Conservation (phyloP, 2,888 invertebrate species). For the Cacoxenus indagator region DNA sequence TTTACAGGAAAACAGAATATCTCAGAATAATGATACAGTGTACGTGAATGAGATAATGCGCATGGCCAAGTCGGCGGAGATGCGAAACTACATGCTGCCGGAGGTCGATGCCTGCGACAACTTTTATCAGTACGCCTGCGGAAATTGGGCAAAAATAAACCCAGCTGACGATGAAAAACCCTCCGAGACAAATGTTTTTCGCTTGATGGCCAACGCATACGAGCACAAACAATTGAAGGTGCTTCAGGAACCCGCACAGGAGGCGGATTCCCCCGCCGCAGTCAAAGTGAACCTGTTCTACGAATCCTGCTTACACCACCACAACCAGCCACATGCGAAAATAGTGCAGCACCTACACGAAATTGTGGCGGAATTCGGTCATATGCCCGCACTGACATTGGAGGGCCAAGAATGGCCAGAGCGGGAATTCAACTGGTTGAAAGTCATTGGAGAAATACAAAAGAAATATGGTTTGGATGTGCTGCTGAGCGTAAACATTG, state of each 20-base stretch:
- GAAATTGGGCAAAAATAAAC: slow-evolving; percentile 63
- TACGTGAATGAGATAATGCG: slow-evolving; percentile 61
- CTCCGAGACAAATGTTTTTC: slow-evolving; percentile 56
- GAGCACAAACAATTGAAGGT: slow-evolving; percentile 55
- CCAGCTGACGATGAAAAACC: slow-evolving; percentile 51
- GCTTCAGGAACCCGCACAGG: slow-evolving; percentile 44
- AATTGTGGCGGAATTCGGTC: slow-evolving; percentile 54
- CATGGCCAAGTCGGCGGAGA: slow-evolving; percentile 60
- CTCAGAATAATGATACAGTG: slow-evolving; percentile 51
- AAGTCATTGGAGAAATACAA: slow-evolving; percentile 56
- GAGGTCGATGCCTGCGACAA: slow-evolving; percentile 59
- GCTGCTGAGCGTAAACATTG: slow-evolving; percentile 49
- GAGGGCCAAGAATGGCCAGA: slow-evolving; percentile 39
- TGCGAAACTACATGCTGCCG: slow-evolving; percentile 61
- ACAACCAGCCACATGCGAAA: slow-evolving; percentile 23
- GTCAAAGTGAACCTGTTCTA: slow-evolving; percentile 61
- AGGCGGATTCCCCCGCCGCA: slow-evolving; percentile 42
- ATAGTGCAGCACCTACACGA: slow-evolving; percentile 45
- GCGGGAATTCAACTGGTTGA: slow-evolving; percentile 58
- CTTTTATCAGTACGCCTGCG: slow-evolving; percentile 64
- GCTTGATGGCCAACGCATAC: slow-evolving; percentile 50
- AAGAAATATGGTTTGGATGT: slow-evolving; percentile 61
- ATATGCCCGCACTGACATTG: slow-evolving; percentile 55
- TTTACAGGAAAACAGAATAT: slow-evolving; percentile 50
- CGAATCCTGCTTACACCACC: slow-evolving; percentile 55